Evolutionary conservation across 2,888 invertebrate genomes (phyloP).

Genomic region (Netelia melanura): DNA sequence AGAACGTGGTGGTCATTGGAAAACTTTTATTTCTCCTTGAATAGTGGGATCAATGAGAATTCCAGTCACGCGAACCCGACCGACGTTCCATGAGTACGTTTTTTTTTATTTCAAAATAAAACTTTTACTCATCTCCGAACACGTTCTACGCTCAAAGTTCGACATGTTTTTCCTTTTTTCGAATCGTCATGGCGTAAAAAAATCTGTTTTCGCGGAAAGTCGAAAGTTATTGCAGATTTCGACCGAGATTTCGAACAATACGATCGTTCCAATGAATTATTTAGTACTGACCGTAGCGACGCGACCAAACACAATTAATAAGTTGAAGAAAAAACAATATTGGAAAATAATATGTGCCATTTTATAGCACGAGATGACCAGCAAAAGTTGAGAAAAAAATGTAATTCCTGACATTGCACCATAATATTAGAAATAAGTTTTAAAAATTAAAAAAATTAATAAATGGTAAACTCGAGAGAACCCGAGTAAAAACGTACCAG

Average conservation of each 20-base stretch:
- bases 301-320: too few relatives aligned
- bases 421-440: neutral
- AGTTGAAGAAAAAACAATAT: too few relatives aligned
- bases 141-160: slow-evolving; percentile 2
- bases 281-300: too few relatives aligned
- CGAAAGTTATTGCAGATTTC: neutral
- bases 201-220: neutral
- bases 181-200: neutral
- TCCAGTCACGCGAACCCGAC: slow-evolving; percentile 63
- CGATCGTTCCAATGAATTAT: too few relatives aligned
- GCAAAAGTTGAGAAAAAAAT: neutral
- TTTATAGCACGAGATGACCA: neutral
- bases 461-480: neutral
- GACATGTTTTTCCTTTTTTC: slow-evolving; percentile 18
- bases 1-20: slow-evolving; percentile 53
- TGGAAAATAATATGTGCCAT: too few relatives aligned
- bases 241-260: too few relatives aligned
- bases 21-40: slow-evolving; percentile 55
- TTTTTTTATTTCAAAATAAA: slow-evolving; percentile 37
- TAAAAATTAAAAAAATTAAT: neutral
- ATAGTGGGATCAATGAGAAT: slow-evolving; percentile 59
- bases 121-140: slow-evolving; percentile 38
- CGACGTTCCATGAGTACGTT: slow-evolving; percentile 48
- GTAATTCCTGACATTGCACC: neutral
- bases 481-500: slow-evolving; percentile 79